A percentile compares a stretch with the other conserved stretches of the same genome.
These are phyloP conservation scores for Salvator merianae DNA, from an alignment of 2,113 vertebrate species.

Conservation along the genomic window DNA sequence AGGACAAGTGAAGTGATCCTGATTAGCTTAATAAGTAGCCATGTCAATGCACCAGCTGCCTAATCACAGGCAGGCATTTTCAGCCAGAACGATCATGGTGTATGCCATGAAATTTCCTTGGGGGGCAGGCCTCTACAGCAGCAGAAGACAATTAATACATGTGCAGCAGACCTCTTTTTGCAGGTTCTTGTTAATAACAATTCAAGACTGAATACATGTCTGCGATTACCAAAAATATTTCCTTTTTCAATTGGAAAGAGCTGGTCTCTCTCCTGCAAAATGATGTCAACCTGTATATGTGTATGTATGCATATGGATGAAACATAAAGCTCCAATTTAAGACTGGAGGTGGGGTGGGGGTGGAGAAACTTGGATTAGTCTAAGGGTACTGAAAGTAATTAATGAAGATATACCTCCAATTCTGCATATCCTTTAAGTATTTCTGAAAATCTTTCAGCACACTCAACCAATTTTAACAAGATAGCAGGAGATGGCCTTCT, in stretches of 20 bases:
- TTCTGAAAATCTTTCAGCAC: background rate
- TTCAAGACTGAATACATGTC: background rate
- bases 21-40: constrained; percentile 6
- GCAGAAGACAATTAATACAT: constrained; percentile 16
- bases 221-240: background rate
- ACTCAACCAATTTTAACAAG: background rate
- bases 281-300: background rate
- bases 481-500: background rate
- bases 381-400: too few relatives aligned
- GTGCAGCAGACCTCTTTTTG: background rate
- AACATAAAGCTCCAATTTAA: background rate
- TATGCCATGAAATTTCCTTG: background rate
- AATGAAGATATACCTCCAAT: background rate
- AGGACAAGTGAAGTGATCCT: background rate
- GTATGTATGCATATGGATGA: background rate
- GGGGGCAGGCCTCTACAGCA: constrained; percentile 3
- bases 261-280: background rate
- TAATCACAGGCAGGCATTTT: background rate
- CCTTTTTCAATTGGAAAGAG: background rate
- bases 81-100: background rate
- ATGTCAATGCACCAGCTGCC: background rate
- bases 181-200: background rate
- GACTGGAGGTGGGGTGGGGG: too few relatives aligned
- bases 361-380: background rate
- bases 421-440: background rate